Conservation (phyloP, 1,140 invertebrate species). For the Campoletis sonorensis region DNA sequence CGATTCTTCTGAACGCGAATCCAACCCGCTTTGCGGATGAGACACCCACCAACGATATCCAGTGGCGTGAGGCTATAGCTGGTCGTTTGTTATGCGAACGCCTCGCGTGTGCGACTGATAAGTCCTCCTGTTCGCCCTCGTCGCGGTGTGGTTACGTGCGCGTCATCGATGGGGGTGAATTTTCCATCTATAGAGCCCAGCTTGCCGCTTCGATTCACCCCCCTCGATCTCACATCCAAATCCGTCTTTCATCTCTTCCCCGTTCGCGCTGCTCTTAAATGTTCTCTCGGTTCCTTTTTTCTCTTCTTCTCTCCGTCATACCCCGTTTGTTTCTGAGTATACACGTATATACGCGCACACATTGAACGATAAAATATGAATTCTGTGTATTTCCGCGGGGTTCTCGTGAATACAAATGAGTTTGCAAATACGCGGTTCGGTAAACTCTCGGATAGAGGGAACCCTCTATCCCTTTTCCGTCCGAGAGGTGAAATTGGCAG, state of each 20-base stretch:
- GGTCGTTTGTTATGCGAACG: conserved; percentile 43
- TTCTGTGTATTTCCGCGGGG: conserved; percentile 34
- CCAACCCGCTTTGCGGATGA: background rate
- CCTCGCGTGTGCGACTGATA: conserved; percentile 44
- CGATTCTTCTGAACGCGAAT: conserved; percentile 6
- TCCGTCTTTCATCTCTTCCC: conserved; percentile 39
- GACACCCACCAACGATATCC: conserved; percentile 25
- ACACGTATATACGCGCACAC: background rate
- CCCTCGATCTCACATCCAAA: conserved; percentile 26
- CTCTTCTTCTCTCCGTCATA: background rate
- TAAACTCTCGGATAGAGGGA: conserved; percentile 21
- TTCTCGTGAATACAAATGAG: conserved; percentile 42
- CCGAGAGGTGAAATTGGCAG: conserved; percentile 43
- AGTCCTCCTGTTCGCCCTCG: conserved; percentile 25
- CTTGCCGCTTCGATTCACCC: conserved; percentile 40
- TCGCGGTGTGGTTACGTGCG: conserved; percentile 34
- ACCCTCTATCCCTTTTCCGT: conserved; percentile 27
- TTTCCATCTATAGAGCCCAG: conserved; percentile 4
- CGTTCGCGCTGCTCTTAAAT: conserved; percentile 30
- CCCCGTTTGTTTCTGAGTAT: background rate
- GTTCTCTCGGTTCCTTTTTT: background rate
- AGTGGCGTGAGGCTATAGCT: background rate
- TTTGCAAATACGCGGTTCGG: conserved; percentile 42
- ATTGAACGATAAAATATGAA: conserved; percentile 41
- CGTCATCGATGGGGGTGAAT: conserved; percentile 43